Evolutionary conservation across 2,113 vertebrate genomes (phyloP), one percentile per base, ranked within the genome.

Genomic region (Phyllostomus hastatus): DNA sequence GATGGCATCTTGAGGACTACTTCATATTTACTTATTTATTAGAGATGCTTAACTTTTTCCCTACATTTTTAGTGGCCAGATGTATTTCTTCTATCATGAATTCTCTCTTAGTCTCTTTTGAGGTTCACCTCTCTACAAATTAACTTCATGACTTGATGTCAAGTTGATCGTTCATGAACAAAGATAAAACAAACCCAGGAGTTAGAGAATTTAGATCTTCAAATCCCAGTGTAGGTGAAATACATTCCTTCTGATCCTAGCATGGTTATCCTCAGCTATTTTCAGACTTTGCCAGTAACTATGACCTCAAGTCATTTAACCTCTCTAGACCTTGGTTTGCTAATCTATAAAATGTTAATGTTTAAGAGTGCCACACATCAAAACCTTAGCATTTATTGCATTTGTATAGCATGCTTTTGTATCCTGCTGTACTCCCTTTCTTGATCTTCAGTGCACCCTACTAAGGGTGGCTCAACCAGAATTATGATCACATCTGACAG

Each of bases 21-120:
- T 96, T 90, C 90, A 7, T 48, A 94, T 90, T 87, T 91, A 64
- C 35, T 80, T 87, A 75, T 73, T 91, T 78, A 43, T 57, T 73
- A 64, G 50, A 67, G 38, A 73, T 92, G 35, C 28, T 93, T 85
- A 91, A 91, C 7, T 66, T 78, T 50, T 26, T 3, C 26, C 20
- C 38, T 35, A 35, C 20, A 76, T 66, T 81, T 94, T 87, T 82
- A 69, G 35, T 57, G 33, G 43, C 14, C n/a, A 94, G 41, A 75
- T 96, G 2, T 79, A 90, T 84, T 84, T 96, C 22, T 93, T 95
- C 28, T 95, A 76, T 80, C 31, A 43, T 66, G 24, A 94, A 41
- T 66, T 76, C 19, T 69, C n/a, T 57, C 28, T 78, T 93, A 61
- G 50, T 91, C 12, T 33, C 72, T 92, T 75, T 83, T 90, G 83